phyloP scores from a whole-genome alignment of 2,113 vertebrate species.

The Brevimyrus niger region DNA sequence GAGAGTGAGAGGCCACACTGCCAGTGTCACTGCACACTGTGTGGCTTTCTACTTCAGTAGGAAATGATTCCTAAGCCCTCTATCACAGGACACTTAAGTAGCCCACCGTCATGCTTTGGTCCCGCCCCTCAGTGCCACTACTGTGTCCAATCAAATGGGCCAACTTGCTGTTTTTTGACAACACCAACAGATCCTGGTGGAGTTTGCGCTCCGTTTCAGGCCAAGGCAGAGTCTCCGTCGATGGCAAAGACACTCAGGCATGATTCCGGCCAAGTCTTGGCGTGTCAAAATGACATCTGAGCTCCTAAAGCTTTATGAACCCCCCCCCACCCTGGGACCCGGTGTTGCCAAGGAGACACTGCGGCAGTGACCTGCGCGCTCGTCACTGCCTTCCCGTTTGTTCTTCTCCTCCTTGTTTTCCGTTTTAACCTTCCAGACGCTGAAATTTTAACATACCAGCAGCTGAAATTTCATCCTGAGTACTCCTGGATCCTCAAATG shows the following conservation, averaged over 20 bases:
- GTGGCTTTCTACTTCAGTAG: not conserved
- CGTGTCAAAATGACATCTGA: not conserved
- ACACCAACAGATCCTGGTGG: not conserved
- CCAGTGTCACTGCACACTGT: not conserved
- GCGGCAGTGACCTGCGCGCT: not conserved
- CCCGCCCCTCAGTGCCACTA: not conserved
- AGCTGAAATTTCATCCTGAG: slow-evolving; percentile 5
- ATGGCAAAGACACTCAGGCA: not conserved
- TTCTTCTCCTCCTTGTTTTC: not conserved
- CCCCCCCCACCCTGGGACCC: not conserved
- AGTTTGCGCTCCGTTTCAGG: not conserved
- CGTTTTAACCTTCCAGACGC: not conserved
- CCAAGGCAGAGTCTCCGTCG: not conserved
- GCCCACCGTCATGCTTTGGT: not conserved
- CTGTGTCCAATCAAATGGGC: not conserved
- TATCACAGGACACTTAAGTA: not conserved
- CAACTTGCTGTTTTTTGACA: not conserved
- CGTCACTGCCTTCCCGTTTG: not conserved
- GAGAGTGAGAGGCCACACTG: not conserved
- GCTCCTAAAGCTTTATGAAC: not conserved
- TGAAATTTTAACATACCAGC: not conserved
- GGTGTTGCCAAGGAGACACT: not conserved
- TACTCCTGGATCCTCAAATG: not conserved
- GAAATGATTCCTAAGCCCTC: not conserved
- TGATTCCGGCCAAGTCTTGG: not conserved